Evolutionary conservation across 2,797 vertebrate species (phyloP), one percentile per base, ranked within the genome.

Genomic region (Saguinus oedipus): DNA sequence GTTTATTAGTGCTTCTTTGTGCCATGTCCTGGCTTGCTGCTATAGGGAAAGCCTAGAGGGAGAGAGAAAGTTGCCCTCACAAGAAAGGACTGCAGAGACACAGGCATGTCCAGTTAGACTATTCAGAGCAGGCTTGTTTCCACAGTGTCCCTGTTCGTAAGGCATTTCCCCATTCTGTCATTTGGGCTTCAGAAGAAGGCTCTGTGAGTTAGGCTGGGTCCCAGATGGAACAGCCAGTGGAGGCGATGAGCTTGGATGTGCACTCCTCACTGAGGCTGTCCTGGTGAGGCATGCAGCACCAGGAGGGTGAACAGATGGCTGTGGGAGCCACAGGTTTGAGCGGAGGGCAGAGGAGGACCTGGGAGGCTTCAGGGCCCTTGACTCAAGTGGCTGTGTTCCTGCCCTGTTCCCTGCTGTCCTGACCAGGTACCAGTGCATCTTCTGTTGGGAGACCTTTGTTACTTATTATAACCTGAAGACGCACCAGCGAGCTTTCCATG

Each of bases 391-490:
- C 92, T 96, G 42, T 97, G 84, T 97, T 94, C 88, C 83, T 76
- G 46, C 80, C 86, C 89, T 96, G 15, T 97, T 90, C 57, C 76
- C 86, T 94, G 78, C 90, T 92, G 57, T 95, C 87, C 88, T 42
- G 94, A 81, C 96, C 72, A 99, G 99, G 55, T 99, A 99, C 98
- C 99, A 99, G 98, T 99, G 99, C 97, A 99, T 99, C 98, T 99
- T 99, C 99, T 99, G 99, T 93, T 99, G 99, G 99, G 99, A 99
- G 84, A 99, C 99, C 91, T 99, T 99, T 9, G 99, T 99, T 97
- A 99, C 99, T 79, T 99, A 99, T 97, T 99, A 99, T 98, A 99
- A 99, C 98, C 99, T 99, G 90, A 99, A 99, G 98, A 99, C 99
- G 20, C 99, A 99, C 98, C 99, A 99, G 98, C 99, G 99, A 97